phyloP scores from a whole-genome alignment of 2,888 invertebrate genomes.

The Hyles lineata region DNA sequence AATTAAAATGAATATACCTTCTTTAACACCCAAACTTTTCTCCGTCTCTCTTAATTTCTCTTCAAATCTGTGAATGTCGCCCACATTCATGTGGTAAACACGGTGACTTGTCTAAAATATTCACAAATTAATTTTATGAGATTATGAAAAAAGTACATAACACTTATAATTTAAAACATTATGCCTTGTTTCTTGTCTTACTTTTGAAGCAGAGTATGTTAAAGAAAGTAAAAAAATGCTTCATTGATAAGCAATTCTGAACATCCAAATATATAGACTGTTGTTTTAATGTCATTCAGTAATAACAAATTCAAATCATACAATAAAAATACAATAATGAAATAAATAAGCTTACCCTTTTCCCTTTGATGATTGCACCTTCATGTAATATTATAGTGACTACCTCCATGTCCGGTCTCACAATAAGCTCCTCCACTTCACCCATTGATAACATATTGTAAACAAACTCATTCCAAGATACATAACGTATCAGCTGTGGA shows the following conservation, averaged over 20 bases:
- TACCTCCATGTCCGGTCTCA: constrained; percentile 93
- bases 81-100: constrained; percentile 93
- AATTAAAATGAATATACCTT: constrained; percentile 75
- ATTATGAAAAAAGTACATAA: background rate
- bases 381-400: constrained; percentile 93
- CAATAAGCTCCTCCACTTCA: constrained; percentile 95
- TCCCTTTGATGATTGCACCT: constrained; percentile 94
- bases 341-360: constrained; percentile 74
- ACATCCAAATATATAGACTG: background rate
- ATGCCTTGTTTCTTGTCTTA: too few relatives aligned
- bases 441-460: constrained; percentile 97
- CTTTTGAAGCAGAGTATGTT: too few relatives aligned
- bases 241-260: too few relatives aligned
- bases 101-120: constrained; percentile 84
- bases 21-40: constrained; percentile 90
- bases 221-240: too few relatives aligned
- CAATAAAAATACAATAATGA: background rate
- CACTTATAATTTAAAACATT: too few relatives aligned
- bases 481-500: constrained; percentile 87
- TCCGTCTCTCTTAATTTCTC: constrained; percentile 95
- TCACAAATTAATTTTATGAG: background rate
- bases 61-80: constrained; percentile 94
- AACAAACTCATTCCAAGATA: constrained; percentile 98
- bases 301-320: background rate
- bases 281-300: background rate